phyloP scores from a whole-genome alignment of 2,113 vertebrate genomes.

The Gymnobelideus leadbeateri region DNA sequence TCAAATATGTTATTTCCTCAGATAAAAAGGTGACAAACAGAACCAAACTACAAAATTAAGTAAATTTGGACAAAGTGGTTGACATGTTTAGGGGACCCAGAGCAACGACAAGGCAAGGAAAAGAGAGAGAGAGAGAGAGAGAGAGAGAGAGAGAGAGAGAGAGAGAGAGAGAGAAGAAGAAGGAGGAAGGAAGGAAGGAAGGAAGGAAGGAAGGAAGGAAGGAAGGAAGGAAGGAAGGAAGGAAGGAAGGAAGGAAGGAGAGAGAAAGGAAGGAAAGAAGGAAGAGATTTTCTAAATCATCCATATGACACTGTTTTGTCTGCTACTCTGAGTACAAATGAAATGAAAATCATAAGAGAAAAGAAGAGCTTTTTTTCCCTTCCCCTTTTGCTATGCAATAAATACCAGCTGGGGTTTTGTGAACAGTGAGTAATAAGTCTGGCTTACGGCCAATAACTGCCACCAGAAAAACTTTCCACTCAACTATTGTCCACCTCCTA shows the following conservation, averaged over 20 bases:
- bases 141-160: no score
- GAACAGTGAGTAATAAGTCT: slow-evolving; percentile 59
- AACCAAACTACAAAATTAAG: slow-evolving; percentile 45
- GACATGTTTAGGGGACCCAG: not conserved
- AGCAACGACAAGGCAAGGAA: slow-evolving; percentile 38
- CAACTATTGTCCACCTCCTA: not conserved
- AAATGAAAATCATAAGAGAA: slow-evolving; percentile 42
- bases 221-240: slow-evolving; percentile 12
- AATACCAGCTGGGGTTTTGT: slow-evolving; percentile 69
- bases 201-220: no score
- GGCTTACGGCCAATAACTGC: slow-evolving; percentile 62
- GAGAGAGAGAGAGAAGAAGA: not conserved
- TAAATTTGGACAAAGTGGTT: slow-evolving; percentile 12
- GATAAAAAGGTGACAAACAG: slow-evolving; percentile 60
- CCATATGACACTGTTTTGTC: not conserved
- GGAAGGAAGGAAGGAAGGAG: slow-evolving; percentile 52
- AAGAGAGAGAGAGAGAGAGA: no score
- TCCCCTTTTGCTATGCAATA: slow-evolving; percentile 57
- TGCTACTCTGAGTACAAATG: not conserved
- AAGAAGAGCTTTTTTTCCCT: slow-evolving; percentile 38
- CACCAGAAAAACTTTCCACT: slow-evolving; percentile 76
- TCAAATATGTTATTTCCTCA: slow-evolving; percentile 72
- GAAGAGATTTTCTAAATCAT: not conserved
- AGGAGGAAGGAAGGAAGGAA: no score
- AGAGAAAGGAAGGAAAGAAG: not conserved